Evolutionary conservation across 2,797 vertebrate species (phyloP).

Genomic region (Tenualosa thibaudeaui): DNA sequence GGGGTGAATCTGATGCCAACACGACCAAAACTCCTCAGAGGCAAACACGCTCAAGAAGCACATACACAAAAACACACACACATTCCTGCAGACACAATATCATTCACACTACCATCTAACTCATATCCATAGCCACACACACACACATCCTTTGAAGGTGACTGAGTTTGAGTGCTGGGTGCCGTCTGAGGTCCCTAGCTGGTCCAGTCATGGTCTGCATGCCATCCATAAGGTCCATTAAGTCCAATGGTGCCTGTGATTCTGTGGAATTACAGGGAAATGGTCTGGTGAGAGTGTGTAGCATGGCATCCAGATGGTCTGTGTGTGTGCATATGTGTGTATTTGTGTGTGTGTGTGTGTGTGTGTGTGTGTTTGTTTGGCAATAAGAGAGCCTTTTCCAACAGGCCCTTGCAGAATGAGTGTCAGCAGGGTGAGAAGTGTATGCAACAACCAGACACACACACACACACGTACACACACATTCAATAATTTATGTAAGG

Average conservation of each 20-base stretch:
- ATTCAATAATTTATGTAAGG: too few species aligned
- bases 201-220: neutral
- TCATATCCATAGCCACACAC: neutral
- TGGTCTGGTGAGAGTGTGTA: slow-evolving; percentile 57
- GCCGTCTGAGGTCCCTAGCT: neutral
- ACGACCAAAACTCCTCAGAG: too few species aligned
- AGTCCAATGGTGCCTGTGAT: slow-evolving; percentile 76
- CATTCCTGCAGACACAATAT: neutral
- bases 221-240: slow-evolving; percentile 68
- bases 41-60: too few species aligned
- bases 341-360: slow-evolving; percentile 23
- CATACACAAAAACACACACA: neutral
- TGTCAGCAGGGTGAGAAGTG: too few species aligned
- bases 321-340: neutral
- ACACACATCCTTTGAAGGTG: neutral
- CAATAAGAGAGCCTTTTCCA: neutral
- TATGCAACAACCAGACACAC: neutral
- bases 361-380: slow-evolving; percentile 42
- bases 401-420: neutral
- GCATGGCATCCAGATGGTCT: slow-evolving; percentile 1
- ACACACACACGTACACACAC: neutral
- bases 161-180: neutral
- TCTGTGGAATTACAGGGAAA: slow-evolving; percentile 76
- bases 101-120: neutral
- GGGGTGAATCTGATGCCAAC: neutral